phyloP scores from a whole-genome alignment of 1,140 invertebrate species.

The Ridgeia piscesae region DNA sequence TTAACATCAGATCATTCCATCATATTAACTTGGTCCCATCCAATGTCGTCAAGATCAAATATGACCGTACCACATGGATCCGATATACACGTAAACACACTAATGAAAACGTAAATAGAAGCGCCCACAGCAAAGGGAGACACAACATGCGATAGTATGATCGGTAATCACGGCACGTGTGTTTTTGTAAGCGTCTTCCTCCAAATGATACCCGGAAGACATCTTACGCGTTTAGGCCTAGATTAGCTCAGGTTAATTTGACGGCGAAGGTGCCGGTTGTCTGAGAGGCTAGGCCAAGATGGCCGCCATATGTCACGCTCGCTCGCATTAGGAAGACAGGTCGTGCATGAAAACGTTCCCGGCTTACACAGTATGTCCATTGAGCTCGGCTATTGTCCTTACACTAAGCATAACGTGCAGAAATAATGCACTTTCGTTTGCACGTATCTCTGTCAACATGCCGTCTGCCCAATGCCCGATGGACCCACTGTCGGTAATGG shows the following conservation, averaged over 20 bases:
- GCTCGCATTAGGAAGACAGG: too few species aligned
- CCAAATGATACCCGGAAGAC: neutral
- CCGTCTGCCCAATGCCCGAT: neutral
- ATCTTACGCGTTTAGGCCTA: neutral
- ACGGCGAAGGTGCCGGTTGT: neutral
- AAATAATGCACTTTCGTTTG: neutral
- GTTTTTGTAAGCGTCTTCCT: neutral
- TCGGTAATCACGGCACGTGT: neutral
- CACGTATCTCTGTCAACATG: neutral
- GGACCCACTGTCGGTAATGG: neutral
- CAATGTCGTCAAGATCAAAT: neutral
- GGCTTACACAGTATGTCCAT: neutral
- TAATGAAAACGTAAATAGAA: neutral
- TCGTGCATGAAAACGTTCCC: neutral
- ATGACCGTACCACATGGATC: neutral
- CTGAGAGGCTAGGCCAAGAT: neutral
- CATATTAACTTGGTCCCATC: neutral
- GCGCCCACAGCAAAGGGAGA: neutral
- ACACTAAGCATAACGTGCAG: neutral
- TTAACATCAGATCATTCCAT: neutral
- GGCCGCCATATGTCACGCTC: neutral
- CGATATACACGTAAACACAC: neutral
- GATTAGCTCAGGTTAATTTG: neutral
- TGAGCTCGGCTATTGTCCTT: too few species aligned
- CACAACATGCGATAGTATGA: neutral